Conservation (phyloP, 2,113 vertebrate genomes). For the Protobothrops flavoviridis region DNA sequence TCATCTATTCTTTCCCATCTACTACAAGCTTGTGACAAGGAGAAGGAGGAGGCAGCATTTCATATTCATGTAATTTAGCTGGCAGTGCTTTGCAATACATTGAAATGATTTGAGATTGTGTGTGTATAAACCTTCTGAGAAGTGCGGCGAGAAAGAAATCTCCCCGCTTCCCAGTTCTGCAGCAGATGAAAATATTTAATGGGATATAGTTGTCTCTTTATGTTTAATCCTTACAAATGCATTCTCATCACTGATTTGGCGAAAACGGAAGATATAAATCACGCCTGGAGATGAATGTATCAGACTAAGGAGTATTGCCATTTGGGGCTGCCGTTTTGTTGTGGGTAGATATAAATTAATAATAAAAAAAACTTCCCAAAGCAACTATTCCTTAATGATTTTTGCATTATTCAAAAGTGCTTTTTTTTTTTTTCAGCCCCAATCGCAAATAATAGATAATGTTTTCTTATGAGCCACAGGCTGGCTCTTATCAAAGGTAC, state of each 20-base stretch:
- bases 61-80: constrained; percentile 30
- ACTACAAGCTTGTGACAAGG: not conserved
- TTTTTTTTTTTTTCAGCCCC: not conserved
- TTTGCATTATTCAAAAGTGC: too few relatives aligned
- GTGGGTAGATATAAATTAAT: constrained; percentile 37
- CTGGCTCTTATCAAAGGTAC: not conserved
- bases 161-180: constrained; percentile 9
- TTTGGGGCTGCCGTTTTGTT: constrained; percentile 22
- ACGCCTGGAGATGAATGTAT: constrained; percentile 51
- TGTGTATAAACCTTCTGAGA: constrained; percentile 10
- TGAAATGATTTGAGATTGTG: constrained; percentile 18
- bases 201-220: constrained; percentile 26
- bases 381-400: constrained; percentile 6
- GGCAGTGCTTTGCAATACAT: constrained; percentile 19
- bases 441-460: not conserved
- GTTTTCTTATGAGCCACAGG: not conserved
- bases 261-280: constrained; percentile 60
- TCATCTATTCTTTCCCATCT: constrained; percentile 2
- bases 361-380: constrained; percentile 31
- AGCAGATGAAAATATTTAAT: constrained; percentile 38
- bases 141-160: constrained; percentile 3
- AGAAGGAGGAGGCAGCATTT: constrained; percentile 1
- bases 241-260: constrained; percentile 50
- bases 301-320: constrained; percentile 23
- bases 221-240: constrained; percentile 26